A percentile compares a stretch with the other conserved stretches of the same genome.
Conservation (phyloP, 2,888 invertebrate species). For the Aromia moschata region DNA sequence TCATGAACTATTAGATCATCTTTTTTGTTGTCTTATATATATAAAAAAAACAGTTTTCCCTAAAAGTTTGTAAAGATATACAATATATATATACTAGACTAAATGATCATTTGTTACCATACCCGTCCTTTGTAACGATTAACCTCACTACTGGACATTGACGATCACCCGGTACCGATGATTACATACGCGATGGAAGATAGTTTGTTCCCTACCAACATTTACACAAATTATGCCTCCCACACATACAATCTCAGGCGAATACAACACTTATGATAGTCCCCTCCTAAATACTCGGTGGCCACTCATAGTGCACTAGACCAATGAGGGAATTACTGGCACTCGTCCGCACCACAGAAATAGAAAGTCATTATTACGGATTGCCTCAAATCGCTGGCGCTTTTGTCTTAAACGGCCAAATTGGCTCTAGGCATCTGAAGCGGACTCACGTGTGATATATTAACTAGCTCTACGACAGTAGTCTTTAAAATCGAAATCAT, state of each 20-base stretch:
- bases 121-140: no score
- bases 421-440: not conserved
- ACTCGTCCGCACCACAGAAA: conserved; percentile 26
- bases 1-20: no score
- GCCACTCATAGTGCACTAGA: conserved; percentile 37
- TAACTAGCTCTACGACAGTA: no score
- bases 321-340: conserved; percentile 33
- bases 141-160: not conserved
- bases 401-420: conserved; percentile 16
- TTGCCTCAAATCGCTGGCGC: conserved; percentile 13
- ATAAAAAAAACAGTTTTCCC: no score
- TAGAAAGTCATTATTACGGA: conserved; percentile 29
- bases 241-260: conserved; percentile 43
- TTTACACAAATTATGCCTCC: conserved; percentile 45
- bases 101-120: no score
- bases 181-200: conserved; percentile 13
- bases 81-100: no score
- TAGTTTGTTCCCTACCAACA: conserved; percentile 30
- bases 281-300: conserved; percentile 40
- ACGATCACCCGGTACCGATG: not conserved
- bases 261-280: conserved; percentile 45
- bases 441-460: no score
- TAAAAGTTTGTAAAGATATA: no score
- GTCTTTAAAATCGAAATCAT: no score
- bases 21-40: no score